Conservation (phyloP, 2,113 vertebrate genomes). For the Dascyllus trimaculatus region DNA sequence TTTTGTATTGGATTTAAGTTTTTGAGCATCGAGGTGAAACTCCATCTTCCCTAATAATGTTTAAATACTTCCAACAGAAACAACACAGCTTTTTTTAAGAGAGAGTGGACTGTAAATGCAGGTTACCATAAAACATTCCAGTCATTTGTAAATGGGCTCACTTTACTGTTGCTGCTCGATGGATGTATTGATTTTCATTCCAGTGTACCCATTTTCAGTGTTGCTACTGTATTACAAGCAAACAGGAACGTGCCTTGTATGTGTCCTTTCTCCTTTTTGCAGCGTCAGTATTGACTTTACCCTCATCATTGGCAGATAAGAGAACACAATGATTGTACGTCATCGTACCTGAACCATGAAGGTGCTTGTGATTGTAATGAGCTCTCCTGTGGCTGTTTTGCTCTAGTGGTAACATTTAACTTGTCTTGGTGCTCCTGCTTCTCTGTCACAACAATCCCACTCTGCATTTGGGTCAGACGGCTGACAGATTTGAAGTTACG, state of each 20-base stretch:
- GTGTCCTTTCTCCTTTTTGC: neutral
- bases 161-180: conserved; percentile 27
- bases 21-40: too few species aligned
- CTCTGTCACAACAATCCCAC: neutral
- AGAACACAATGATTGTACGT: conserved; percentile 1
- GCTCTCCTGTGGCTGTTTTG: neutral
- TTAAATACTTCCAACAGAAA: neutral
- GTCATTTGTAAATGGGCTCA: neutral
- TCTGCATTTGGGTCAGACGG: neutral
- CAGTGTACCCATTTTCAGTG: neutral
- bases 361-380: neutral
- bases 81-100: neutral
- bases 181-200: conserved; percentile 50
- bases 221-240: conserved; percentile 4
- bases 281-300: conserved; percentile 18
- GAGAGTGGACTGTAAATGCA: neutral
- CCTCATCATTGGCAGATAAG: neutral
- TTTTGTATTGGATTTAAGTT: too few species aligned
- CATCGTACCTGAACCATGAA: neutral
- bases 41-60: neutral
- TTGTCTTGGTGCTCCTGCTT: neutral
- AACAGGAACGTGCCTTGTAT: neutral
- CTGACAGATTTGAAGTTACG: neutral
- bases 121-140: neutral
- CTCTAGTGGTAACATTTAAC: neutral